phyloP scores from a whole-genome alignment of 2,113 vertebrate genomes.

The Lasiurus cinereus region DNA sequence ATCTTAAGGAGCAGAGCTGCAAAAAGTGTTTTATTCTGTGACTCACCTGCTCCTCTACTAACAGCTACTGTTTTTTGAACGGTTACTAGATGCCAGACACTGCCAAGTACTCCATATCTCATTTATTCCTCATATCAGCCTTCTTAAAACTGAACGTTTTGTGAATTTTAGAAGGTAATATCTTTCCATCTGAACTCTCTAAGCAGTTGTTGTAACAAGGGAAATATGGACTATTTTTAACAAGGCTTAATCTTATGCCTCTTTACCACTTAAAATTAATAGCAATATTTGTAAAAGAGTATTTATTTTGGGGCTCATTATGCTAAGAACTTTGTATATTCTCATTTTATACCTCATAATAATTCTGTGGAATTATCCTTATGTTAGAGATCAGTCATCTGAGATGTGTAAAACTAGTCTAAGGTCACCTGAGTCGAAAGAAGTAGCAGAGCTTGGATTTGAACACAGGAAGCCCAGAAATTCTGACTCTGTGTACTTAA shows the following conservation, averaged over 20 bases:
- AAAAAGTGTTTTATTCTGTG: not conserved
- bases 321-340: not conserved
- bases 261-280: not conserved
- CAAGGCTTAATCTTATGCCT: not conserved
- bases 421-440: not conserved
- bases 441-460: not conserved
- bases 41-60: not conserved
- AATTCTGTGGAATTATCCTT: not conserved
- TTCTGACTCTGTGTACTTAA: not conserved
- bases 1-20: not conserved
- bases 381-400: not conserved
- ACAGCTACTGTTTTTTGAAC: not conserved
- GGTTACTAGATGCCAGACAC: not conserved
- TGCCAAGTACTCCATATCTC: not conserved
- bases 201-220: not conserved
- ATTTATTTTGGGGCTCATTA: not conserved
- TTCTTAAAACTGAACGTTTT: not conserved
- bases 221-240: conserved; percentile 34
- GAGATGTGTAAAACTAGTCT: not conserved
- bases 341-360: conserved; percentile 9
- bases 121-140: not conserved
- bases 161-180: not conserved
- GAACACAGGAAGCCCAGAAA: conserved; percentile 16
- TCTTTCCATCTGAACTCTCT: conserved; percentile 29
- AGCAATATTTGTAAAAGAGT: not conserved